Evolutionary conservation across 2,888 invertebrate species (phyloP), one percentile per base, ranked within the genome.

Genomic region (Nymphalis c-album): DNA sequence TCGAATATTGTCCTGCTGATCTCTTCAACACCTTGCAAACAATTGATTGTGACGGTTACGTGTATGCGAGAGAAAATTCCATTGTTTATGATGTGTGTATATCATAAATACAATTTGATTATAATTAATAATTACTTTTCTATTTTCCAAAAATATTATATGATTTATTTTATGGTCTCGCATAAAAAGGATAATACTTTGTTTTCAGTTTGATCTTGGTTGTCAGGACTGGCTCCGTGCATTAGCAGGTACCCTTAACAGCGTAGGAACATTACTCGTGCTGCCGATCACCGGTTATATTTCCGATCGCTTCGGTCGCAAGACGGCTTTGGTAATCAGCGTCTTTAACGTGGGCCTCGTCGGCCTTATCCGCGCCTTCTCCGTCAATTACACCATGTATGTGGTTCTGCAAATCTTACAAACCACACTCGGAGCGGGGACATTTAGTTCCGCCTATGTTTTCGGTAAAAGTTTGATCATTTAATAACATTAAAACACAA

Each of bases 231-330:
- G 95, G 95, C 93, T 94, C 79, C 83, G 95, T 60, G 92, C 95
- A 0, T 76, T 95, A 72, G 93, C 95, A n/a, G 95, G 95, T 3
- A 95, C 95, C 6, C 83, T 95, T 3, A 94, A 94, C 78, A 94
- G 93, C 75, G 78, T 94, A 58, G 95, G 95, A 16, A 94, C 94
- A 74, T 93, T 95, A 74, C 81, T 95, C 70, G 94, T 94, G 10
- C 85, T 95, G 69, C 94, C 94, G 0, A 80, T 94, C 48, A 92
- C 94, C 5, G 95, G 95, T 45, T 89, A 92, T 60, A 78, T 95
- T 53, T 95, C 95, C 1, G 95, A 95, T 83, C 93, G 88, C 63
- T 91, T 84, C 64, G 93, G 93, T 10, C 80, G 93, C 62, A 83
- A 88, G 55, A 81, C 83, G 45, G 80, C 88, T 20, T 78, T 92